Evolutionary conservation across 2,888 invertebrate species (phyloP), one percentile per base, ranked within the genome.

Genomic region (Smittia aterrima): DNA sequence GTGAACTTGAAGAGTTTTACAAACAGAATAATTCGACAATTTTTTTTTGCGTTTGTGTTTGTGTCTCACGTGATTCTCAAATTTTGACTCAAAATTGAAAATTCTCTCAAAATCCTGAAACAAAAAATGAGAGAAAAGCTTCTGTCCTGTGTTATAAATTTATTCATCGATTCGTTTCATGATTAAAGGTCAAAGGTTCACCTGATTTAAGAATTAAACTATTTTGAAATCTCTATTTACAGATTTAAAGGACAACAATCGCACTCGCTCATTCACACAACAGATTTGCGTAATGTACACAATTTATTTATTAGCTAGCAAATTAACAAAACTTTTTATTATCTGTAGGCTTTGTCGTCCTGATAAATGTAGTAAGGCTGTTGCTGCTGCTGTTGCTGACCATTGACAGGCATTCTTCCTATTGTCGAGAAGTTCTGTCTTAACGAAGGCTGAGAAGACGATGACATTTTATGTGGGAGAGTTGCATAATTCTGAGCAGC

Each of bases 401-500:
- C 82, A 79, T 86, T 86, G 77, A 86, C 87, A 2, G 87, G 84
- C 78, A 85, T 80, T 82, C 90, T 79, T 78, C 90, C 84, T 85
- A 91, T 85, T 9, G 88, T 83, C 78, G 91, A 84, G 82, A 89
- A 85, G 62, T 54, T 72, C 78, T 89, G 82, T 1, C 80, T 79
- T 72, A 81, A 80, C 25, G 81, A 78, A 24, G 83, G 78, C 20
- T 76, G 76, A 11, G 76, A 76, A 70, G 82, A 81, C 66, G 82
- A 81, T 58, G 82, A 78, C 75, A 88, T 81, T 80, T 90, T 90
- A 80, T 87, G 90, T 47, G 90, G 90, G 78, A 88, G 83, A 38
- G 90, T 91, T 68, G 89, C 89, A 87, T 85, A 77, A 77, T 76
- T 80, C 76, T 86, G 79, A 80, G 89, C 32, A 87, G 89, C 80